Evolutionary conservation across 2,797 vertebrate species (phyloP).

Genomic region (Pogonophryne albipinna): DNA sequence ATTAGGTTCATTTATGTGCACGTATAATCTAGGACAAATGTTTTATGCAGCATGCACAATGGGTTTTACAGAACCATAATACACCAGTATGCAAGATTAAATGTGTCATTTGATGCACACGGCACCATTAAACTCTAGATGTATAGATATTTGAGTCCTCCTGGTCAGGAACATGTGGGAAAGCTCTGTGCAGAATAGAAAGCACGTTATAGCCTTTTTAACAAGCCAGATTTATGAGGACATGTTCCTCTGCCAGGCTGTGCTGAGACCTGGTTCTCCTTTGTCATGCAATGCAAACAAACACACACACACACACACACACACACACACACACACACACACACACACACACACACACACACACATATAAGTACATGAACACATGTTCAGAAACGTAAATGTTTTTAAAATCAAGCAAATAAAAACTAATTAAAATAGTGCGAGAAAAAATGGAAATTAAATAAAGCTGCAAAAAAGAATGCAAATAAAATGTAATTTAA

Average conservation of each 20-base stretch:
- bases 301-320: constrained; percentile 6
- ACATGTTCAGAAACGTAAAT: not conserved
- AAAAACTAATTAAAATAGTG: too few relatives aligned
- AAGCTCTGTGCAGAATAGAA: constrained; percentile 35
- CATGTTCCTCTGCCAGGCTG: constrained; percentile 54
- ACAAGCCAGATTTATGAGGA: constrained; percentile 62
- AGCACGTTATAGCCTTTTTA: constrained; percentile 41
- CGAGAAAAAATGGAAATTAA: too few relatives aligned
- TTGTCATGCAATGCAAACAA: constrained; percentile 16
- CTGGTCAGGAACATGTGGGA: constrained; percentile 43
- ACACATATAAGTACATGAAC: not conserved
- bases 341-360: constrained; percentile 14
- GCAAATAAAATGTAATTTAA: too few relatives aligned
- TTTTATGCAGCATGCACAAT: not conserved
- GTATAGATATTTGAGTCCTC: not conserved
- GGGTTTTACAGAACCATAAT: not conserved
- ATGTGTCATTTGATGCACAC: not conserved
- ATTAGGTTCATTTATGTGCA: not conserved
- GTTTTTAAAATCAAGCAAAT: too few relatives aligned
- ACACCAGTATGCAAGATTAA: not conserved
- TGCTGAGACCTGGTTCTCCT: constrained; percentile 23
- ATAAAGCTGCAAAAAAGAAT: too few relatives aligned
- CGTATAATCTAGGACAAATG: not conserved
- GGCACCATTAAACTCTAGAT: constrained; percentile 16
- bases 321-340: constrained; percentile 7